These are phyloP conservation scores for Taphrorychus bicolor DNA, from an alignment of 2,888 invertebrate genomes.

Conservation along the genomic window DNA sequence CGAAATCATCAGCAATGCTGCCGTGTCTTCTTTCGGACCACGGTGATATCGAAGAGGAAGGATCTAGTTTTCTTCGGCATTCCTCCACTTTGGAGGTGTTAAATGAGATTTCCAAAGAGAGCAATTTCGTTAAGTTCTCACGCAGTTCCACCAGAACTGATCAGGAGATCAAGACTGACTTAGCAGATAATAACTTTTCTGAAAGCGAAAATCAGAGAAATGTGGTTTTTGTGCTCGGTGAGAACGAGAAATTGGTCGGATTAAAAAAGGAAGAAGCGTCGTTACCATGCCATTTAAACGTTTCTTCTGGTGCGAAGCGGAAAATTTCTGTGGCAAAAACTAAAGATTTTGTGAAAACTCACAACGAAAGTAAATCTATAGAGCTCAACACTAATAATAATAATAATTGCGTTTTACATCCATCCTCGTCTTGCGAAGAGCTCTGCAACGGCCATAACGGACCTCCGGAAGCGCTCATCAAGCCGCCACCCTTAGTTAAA, in stretches of 20 bases:
- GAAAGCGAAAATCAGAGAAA: conserved; percentile 12
- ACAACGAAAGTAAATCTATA: conserved; percentile 8
- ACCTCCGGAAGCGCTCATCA: conserved; percentile 1
- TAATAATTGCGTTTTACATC: conserved; percentile 32
- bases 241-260: conserved; percentile 72
- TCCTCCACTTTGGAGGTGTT: background rate
- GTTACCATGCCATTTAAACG: background rate
- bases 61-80: background rate
- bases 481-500: conserved; percentile 15
- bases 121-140: background rate
- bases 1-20: background rate
- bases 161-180: conserved; percentile 22
- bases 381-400: no score
- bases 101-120: background rate
- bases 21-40: background rate
- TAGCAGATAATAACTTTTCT: conserved; percentile 8
- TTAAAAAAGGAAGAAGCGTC: conserved; percentile 64
- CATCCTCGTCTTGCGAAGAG: conserved; percentile 46
- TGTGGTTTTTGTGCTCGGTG: conserved; percentile 76
- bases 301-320: conserved; percentile 17
- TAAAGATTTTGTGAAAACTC: conserved; percentile 16
- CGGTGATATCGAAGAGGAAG: background rate
- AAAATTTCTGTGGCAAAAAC: conserved; percentile 17
- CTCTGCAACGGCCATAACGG: background rate
- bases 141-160: background rate